A percentile compares a stretch with the other conserved stretches of the same genome.
These are phyloP conservation scores for Venustaconcha ellipsiformis DNA, from an alignment of 1,140 invertebrate genomes.

Conservation along the genomic window DNA sequence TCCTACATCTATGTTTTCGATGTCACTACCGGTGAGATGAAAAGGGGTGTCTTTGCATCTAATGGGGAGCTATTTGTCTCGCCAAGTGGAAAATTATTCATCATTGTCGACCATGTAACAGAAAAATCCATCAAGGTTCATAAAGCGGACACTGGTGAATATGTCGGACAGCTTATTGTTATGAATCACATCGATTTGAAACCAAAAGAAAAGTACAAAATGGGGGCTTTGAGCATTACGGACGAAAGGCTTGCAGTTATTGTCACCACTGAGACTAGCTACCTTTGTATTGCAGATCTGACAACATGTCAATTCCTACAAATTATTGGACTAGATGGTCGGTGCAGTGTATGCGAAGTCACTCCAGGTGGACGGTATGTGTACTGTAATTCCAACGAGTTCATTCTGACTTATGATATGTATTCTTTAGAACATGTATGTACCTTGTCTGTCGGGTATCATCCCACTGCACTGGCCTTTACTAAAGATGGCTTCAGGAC, in stretches of 20 bases:
- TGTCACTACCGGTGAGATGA: constrained; percentile 52
- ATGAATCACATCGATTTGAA: constrained; percentile 59
- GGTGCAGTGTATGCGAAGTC: constrained; percentile 55
- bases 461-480: constrained; percentile 47
- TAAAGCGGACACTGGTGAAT: constrained; percentile 53
- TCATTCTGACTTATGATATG: constrained; percentile 57
- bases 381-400: constrained; percentile 60
- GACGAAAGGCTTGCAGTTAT: constrained; percentile 55
- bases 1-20: constrained; percentile 54
- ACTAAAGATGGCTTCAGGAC: constrained; percentile 50
- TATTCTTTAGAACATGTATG: constrained; percentile 52
- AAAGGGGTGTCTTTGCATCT: constrained; percentile 52
- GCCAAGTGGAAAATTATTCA: constrained; percentile 53
- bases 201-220: constrained; percentile 56
- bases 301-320: constrained; percentile 51
- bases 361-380: constrained; percentile 54
- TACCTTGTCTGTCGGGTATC: constrained; percentile 43
- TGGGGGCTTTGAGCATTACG: constrained; percentile 51
- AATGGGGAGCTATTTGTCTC: constrained; percentile 62
- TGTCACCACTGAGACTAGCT: constrained; percentile 58
- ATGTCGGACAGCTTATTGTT: constrained; percentile 62
- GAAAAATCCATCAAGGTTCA: constrained; percentile 65
- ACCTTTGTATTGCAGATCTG: constrained; percentile 61
- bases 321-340: constrained; percentile 58
- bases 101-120: constrained; percentile 64